A percentile compares a stretch with the other conserved stretches of the same genome.
Conservation (phyloP, 2,888 invertebrate species). For the Dendrolimus pini region DNA sequence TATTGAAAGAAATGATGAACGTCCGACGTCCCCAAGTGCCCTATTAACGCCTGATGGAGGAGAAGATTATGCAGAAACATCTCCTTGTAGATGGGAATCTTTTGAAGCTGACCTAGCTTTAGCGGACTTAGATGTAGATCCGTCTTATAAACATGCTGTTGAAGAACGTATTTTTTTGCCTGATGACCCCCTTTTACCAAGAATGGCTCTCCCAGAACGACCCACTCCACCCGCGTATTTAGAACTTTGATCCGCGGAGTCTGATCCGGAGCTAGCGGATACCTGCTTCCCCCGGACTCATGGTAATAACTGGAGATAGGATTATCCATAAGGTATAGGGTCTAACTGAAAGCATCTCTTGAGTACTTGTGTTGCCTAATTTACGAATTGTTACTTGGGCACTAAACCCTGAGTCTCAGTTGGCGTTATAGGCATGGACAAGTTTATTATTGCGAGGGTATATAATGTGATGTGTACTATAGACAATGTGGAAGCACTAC, state of each 20-base stretch:
- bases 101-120: constrained; percentile 79
- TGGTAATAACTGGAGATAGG: constrained; percentile 41
- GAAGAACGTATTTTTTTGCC: constrained; percentile 78
- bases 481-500: too few species aligned
- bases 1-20: constrained; percentile 61
- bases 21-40: constrained; percentile 74
- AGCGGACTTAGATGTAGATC: constrained; percentile 78
- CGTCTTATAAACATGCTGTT: constrained; percentile 78
- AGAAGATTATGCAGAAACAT: constrained; percentile 56
- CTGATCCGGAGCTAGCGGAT: constrained; percentile 61
- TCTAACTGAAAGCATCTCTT: too few species aligned
- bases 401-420: too few species aligned
- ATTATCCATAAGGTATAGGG: constrained; percentile 11
- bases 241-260: constrained; percentile 71
- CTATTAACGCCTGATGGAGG: constrained; percentile 76
- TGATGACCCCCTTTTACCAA: constrained; percentile 75
- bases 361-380: too few species aligned
- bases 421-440: too few species aligned
- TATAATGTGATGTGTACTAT: too few species aligned
- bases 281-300: constrained; percentile 45
- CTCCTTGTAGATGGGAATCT: constrained; percentile 79
- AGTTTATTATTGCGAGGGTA: too few species aligned
- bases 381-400: too few species aligned
- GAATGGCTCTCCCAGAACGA: constrained; percentile 67
- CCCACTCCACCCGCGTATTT: constrained; percentile 76